phyloP scores from a whole-genome alignment of 2,797 vertebrate genomes.

The Fratercula arctica region DNA sequence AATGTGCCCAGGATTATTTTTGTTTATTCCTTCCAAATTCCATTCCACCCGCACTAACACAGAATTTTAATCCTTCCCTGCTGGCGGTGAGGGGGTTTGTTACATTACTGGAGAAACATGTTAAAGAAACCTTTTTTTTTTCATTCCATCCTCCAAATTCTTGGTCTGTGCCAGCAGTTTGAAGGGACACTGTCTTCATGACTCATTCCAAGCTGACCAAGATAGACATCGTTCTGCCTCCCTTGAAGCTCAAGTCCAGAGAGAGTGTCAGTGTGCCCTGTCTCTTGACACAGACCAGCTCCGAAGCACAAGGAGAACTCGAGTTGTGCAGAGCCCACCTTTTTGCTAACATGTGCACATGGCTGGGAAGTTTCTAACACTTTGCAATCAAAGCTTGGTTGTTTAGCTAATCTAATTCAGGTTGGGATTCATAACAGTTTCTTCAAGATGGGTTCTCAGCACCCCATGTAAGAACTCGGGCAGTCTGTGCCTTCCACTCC shows the following conservation, averaged over 20 bases:
- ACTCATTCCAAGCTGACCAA: not conserved
- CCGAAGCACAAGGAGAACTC: not conserved
- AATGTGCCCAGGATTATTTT: conserved; percentile 56
- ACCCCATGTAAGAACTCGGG: not conserved
- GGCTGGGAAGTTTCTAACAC: not conserved
- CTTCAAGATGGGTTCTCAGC: not conserved
- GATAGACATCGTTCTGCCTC: not conserved
- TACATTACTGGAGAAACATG: not conserved
- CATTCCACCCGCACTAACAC: not conserved
- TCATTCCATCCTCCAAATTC: not conserved
- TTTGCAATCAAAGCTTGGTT: not conserved
- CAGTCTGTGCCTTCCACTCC: not conserved
- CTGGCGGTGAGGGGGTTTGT: not conserved
- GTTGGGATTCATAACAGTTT: not conserved
- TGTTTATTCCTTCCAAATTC: conserved; percentile 64
- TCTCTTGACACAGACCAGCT: not conserved
- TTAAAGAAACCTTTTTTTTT: not conserved
- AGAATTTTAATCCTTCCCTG: conserved; percentile 53
- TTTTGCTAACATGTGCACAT: fast-evolving
- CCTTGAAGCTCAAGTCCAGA: not conserved
- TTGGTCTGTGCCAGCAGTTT: not conserved
- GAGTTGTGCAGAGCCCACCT: not conserved
- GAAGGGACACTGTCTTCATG: not conserved
- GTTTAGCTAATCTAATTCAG: not conserved
- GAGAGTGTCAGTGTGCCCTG: not conserved